Percentiles rank a stretch among this genome's conserved stretches.
These are phyloP conservation scores for Leptothorax acervorum DNA, from an alignment of 2,888 invertebrate genomes.

Conservation along the genomic window DNA sequence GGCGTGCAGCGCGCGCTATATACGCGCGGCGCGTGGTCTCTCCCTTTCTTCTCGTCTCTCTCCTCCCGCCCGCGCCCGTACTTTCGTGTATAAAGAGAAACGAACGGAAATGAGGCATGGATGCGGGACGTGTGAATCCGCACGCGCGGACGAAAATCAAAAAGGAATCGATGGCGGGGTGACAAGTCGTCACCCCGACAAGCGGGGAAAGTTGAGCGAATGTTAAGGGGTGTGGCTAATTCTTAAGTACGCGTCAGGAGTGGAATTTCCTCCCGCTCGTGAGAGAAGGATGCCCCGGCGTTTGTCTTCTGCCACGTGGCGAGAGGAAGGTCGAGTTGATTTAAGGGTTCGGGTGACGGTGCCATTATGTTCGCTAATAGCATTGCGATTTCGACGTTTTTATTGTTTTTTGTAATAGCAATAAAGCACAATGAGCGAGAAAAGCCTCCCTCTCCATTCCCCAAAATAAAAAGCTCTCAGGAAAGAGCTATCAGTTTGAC, in stretches of 20 bases:
- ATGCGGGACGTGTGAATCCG: not conserved
- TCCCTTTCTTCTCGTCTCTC: conserved; percentile 21
- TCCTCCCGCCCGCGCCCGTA: not conserved
- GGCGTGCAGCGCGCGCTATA: conserved; percentile 46
- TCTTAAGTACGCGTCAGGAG: conserved; percentile 19
- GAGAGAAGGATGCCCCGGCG: conserved; percentile 8
- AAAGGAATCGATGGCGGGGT: conserved; percentile 34
- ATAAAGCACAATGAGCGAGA: not conserved
- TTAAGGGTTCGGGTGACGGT: not conserved
- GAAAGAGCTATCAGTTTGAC: not conserved
- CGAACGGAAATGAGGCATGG: not conserved
- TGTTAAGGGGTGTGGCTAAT: conserved; percentile 33
- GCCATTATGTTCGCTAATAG: conserved; percentile 27
- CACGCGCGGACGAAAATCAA: conserved; percentile 40
- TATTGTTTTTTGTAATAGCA: not conserved
- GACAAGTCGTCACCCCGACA: conserved; percentile 11
- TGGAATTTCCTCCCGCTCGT: conserved; percentile 3
- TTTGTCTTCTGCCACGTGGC: conserved; percentile 37
- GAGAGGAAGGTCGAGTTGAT: conserved; percentile 25
- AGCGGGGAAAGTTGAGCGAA: conserved; percentile 27
- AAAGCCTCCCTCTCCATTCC: accelerated
- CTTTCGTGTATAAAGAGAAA: not conserved
- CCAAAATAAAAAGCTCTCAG: not conserved
- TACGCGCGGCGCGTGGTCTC: conserved; percentile 57
- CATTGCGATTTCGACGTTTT: conserved; percentile 1